Percentiles rank a stretch among this genome's conserved stretches.
Conservation (phyloP, 2,888 invertebrate species). For the Drymonia ruficornis region DNA sequence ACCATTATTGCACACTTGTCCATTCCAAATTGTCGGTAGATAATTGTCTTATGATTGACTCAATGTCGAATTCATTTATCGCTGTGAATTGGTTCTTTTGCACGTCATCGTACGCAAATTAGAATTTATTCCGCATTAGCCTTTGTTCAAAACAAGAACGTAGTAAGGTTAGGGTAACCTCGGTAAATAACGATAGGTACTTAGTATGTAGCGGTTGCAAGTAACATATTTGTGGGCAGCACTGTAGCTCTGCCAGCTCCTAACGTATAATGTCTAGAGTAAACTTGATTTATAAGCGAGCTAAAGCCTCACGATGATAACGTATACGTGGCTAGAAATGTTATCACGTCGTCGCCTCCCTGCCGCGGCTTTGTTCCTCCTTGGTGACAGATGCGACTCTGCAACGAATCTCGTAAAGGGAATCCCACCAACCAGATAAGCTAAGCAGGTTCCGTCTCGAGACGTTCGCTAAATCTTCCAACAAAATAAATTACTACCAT, state of each 20-base stretch:
- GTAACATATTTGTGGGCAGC: neutral
- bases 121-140: neutral
- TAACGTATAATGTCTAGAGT: constrained; percentile 25
- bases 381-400: constrained; percentile 56
- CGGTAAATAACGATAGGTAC: too few species aligned
- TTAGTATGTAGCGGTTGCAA: neutral
- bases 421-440: constrained; percentile 33
- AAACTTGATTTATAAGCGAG: constrained; percentile 42
- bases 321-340: constrained; percentile 61
- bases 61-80: constrained; percentile 48
- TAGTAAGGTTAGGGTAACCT: neutral
- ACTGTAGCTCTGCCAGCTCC: constrained; percentile 10
- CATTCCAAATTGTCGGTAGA: constrained; percentile 32
- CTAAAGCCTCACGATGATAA: constrained; percentile 47
- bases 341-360: constrained; percentile 54
- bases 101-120: constrained; percentile 36
- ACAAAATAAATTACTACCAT: constrained; percentile 37
- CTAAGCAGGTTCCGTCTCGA: constrained; percentile 22
- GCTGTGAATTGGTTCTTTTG: constrained; percentile 40
- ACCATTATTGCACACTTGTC: constrained; percentile 5
- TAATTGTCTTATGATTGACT: constrained; percentile 42
- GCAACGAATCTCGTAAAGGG: constrained; percentile 47
- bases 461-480: constrained; percentile 29
- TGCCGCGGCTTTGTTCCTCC: constrained; percentile 57
- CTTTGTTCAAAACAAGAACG: neutral